Evolutionary conservation across 2,888 invertebrate species (phyloP).

Genomic region (Biston stratarius): DNA sequence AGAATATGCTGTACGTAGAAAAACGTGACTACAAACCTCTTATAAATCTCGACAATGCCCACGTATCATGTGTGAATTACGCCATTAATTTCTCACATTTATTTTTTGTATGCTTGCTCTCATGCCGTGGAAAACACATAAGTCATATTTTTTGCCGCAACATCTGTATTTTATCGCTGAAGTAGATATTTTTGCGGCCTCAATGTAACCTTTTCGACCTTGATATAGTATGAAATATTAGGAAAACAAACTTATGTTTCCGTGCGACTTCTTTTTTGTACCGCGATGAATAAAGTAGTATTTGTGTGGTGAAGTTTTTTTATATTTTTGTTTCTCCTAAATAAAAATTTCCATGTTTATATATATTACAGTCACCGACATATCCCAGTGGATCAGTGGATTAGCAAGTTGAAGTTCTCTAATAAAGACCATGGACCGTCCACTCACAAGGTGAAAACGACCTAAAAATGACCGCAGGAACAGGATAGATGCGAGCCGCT

Average conservation of each 20-base stretch:
- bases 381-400: too few species aligned
- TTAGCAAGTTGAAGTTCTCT: too few species aligned
- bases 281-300: slow-evolving; percentile 14
- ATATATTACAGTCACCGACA: too few species aligned
- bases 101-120: slow-evolving; percentile 43
- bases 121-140: slow-evolving; percentile 43
- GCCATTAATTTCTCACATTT: slow-evolving; percentile 42
- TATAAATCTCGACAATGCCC: slow-evolving; percentile 37
- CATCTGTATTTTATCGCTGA: slow-evolving; percentile 46
- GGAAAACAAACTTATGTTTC: slow-evolving; percentile 30
- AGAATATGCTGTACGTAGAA: slow-evolving; percentile 3
- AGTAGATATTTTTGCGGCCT: slow-evolving; percentile 38
- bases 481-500: too few species aligned
- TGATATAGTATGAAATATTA: slow-evolving; percentile 38
- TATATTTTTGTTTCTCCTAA: neutral
- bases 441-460: too few species aligned
- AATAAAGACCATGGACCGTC: too few species aligned
- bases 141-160: slow-evolving; percentile 46
- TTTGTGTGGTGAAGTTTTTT: neutral
- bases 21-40: slow-evolving; percentile 32
- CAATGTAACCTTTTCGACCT: slow-evolving; percentile 38
- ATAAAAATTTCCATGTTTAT: too few species aligned
- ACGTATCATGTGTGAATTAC: slow-evolving; percentile 44
- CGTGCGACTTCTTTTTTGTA: slow-evolving; percentile 23
- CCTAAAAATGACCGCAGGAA: too few species aligned